These are phyloP conservation scores for Alouatta palliata DNA, from an alignment of 2,113 vertebrate genomes.

Conservation along the genomic window DNA sequence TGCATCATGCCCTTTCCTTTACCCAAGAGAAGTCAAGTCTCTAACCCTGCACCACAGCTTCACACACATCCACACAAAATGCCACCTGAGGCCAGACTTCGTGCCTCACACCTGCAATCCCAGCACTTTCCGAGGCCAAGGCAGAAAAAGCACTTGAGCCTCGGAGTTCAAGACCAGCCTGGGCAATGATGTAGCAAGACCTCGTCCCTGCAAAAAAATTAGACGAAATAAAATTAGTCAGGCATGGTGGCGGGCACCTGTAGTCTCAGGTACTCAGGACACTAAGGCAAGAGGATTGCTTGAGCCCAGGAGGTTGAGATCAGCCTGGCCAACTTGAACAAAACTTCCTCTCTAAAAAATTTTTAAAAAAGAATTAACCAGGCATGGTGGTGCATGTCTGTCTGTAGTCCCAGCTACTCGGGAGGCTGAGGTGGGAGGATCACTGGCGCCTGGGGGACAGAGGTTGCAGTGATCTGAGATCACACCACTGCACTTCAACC, in stretches of 20 bases:
- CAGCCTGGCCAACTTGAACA: neutral
- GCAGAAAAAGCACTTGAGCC: neutral
- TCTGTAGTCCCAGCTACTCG: neutral
- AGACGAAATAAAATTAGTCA: too few relatives aligned
- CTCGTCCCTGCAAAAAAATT: neutral
- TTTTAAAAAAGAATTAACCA: neutral
- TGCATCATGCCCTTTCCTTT: neutral
- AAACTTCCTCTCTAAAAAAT: neutral
- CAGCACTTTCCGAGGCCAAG: neutral
- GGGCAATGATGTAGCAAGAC: neutral
- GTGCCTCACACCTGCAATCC: neutral
- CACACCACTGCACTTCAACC: neutral
- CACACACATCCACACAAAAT: too few relatives aligned
- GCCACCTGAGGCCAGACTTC: too few relatives aligned
- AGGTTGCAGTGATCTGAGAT: neutral
- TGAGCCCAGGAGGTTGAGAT: neutral
- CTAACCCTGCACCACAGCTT: neutral
- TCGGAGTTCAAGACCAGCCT: neutral
- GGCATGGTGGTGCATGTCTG: neutral
- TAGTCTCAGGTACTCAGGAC: neutral
- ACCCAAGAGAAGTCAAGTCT: constrained; percentile 39
- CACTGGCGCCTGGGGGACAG: too few relatives aligned
- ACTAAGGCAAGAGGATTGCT: neutral
- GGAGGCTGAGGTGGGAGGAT: neutral
- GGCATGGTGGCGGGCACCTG: neutral